A percentile compares a stretch with the other conserved stretches of the same genome.
These are phyloP conservation scores for pig (Sus scrofa) DNA, from an alignment of 2,113 vertebrate species.

Conservation along the genomic window DNA sequence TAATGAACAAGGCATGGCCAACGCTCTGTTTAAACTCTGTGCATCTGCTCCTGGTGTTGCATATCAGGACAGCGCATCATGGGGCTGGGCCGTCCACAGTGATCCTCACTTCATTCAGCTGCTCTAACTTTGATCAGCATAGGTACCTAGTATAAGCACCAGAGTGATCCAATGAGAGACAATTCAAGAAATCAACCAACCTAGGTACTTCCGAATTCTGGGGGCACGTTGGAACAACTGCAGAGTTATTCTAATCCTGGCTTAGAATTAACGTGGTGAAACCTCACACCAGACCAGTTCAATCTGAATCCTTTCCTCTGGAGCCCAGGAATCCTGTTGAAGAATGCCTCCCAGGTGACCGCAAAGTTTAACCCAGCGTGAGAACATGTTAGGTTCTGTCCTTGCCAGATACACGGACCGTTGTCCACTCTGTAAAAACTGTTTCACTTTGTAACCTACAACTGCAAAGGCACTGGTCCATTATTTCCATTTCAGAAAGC, in stretches of 20 bases:
- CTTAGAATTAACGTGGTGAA: not conserved
- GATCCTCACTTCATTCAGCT: rapidly evolving
- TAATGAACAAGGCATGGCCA: not conserved
- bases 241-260: not conserved
- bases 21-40: not conserved
- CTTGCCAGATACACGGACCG: rapidly evolving
- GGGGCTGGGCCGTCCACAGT: rapidly evolving
- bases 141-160: no score
- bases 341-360: not conserved
- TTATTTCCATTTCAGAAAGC: not conserved
- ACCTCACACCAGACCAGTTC: rapidly evolving
- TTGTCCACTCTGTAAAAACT: not conserved
- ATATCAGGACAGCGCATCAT: rapidly evolving
- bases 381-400: not conserved
- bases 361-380: no score
- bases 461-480: not conserved
- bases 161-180: not conserved
- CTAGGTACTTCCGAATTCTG: not conserved
- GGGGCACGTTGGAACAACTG: rapidly evolving
- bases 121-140: not conserved
- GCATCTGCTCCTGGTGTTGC: rapidly evolving
- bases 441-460: not conserved
- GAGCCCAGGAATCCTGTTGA: no score
- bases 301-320: not conserved
- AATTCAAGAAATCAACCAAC: not conserved